Evolutionary conservation across 2,113 vertebrate genomes (phyloP).

Genomic region (Setophaga coronata): DNA sequence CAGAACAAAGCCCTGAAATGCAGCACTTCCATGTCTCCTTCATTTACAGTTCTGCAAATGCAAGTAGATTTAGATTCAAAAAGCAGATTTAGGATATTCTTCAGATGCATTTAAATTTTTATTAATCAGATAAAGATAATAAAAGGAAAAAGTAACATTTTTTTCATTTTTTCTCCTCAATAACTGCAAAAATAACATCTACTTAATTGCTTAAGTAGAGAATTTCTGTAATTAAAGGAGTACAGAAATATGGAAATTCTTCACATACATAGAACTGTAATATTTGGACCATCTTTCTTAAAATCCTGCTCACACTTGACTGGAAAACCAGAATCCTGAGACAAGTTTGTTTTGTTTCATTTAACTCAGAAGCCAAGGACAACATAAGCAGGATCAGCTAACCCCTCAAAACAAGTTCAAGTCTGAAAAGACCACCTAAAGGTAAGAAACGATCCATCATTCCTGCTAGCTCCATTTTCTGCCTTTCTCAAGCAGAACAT

Average conservation of each 20-base stretch:
- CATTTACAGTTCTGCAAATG: neutral
- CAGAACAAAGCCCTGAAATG: neutral
- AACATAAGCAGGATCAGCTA: conserved; percentile 5
- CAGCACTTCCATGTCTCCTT: neutral
- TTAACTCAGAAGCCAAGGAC: conserved; percentile 40
- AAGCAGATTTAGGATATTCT: neutral
- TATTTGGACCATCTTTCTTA: neutral
- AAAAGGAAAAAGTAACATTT: neutral
- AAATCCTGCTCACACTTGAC: neutral
- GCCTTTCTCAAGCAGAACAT: conserved; percentile 9
- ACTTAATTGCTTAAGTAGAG: neutral
- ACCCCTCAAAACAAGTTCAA: conserved; percentile 12
- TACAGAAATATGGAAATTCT: neutral
- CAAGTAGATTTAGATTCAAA: neutral
- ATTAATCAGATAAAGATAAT: neutral
- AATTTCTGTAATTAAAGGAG: conserved; percentile 1
- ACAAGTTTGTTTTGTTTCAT: neutral
- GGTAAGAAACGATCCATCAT: conserved; percentile 13
- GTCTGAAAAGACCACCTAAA: conserved; percentile 33
- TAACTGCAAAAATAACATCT: conserved; percentile 12
- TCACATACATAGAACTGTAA: neutral
- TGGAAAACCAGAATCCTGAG: neutral
- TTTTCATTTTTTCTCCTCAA: neutral
- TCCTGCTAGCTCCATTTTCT: neutral
- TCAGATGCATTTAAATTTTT: neutral